Percentiles rank a stretch among this genome's conserved stretches.
These are phyloP conservation scores for Enteromius radiatus DNA, from an alignment of 2,797 vertebrate species.

Conservation along the genomic window DNA sequence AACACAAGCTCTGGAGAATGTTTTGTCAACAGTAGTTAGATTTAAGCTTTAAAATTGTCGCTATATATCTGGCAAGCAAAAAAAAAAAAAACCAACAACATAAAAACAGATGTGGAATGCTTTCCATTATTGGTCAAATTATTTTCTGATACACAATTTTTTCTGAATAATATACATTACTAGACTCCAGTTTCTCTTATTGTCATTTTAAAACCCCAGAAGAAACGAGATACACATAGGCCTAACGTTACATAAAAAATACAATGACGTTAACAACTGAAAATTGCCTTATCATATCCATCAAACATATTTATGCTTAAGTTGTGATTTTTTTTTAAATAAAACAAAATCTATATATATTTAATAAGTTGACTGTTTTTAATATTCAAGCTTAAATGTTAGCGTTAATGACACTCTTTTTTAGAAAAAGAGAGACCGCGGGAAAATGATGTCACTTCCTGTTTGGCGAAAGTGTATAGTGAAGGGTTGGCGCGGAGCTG, in stretches of 20 bases:
- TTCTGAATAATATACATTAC: not conserved
- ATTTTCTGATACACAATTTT: not conserved
- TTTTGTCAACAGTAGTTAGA: not conserved
- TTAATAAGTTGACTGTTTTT: not conserved
- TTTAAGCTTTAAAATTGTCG: not conserved
- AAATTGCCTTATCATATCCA: not conserved
- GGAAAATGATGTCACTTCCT: constrained; percentile 83
- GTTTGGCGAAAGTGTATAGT: constrained; percentile 60
- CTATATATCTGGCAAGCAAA: not conserved
- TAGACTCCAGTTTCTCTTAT: not conserved
- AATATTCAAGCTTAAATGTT: not conserved
- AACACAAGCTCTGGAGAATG: not conserved
- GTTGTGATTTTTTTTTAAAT: not conserved
- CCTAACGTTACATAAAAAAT: too few relatives aligned
- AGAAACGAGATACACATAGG: constrained; percentile 28
- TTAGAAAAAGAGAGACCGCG: constrained; percentile 70
- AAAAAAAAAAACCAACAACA: too few relatives aligned
- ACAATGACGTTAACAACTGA: not conserved
- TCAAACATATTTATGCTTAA: not conserved
- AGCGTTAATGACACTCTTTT: not conserved
- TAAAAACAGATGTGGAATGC: not conserved
- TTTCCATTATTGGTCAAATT: not conserved
- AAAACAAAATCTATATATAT: not conserved
- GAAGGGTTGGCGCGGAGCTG: constrained; percentile 75
- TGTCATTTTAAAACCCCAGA: constrained; percentile 15